These are phyloP conservation scores for Microcebus griseorufus DNA, from an alignment of 2,113 vertebrate genomes.

Conservation along the genomic window DNA sequence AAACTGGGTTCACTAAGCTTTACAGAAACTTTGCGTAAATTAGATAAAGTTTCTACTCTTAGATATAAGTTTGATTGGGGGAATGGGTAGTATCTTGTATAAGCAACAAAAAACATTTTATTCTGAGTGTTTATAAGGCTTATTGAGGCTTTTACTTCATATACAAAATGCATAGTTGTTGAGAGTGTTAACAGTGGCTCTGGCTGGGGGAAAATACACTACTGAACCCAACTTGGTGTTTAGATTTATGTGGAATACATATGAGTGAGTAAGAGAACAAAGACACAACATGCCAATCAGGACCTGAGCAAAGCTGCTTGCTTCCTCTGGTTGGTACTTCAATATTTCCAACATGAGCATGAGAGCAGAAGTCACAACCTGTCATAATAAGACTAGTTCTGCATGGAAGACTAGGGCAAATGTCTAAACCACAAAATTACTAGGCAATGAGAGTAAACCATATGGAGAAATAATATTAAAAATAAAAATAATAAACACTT, in stretches of 20 bases:
- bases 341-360: neutral
- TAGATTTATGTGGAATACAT: neutral
- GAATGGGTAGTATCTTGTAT: neutral
- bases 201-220: neutral
- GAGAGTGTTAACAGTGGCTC: neutral
- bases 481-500: neutral
- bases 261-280: neutral
- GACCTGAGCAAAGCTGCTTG: neutral
- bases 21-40: neutral
- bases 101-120: neutral
- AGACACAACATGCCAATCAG: neutral
- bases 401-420: neutral
- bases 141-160: neutral
- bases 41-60: neutral
- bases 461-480: neutral
- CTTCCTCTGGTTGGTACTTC: neutral
- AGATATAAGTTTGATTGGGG: neutral
- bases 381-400: neutral
- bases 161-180: neutral
- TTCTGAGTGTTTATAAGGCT: neutral
- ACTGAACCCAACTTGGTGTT: neutral
- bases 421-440: neutral
- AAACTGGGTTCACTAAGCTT: neutral
- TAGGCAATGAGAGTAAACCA: neutral
- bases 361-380: neutral